Percentiles rank a stretch among this genome's conserved stretches.
These are phyloP conservation scores for Nebria brevicollis DNA, from an alignment of 2,888 invertebrate species.

Conservation along the genomic window DNA sequence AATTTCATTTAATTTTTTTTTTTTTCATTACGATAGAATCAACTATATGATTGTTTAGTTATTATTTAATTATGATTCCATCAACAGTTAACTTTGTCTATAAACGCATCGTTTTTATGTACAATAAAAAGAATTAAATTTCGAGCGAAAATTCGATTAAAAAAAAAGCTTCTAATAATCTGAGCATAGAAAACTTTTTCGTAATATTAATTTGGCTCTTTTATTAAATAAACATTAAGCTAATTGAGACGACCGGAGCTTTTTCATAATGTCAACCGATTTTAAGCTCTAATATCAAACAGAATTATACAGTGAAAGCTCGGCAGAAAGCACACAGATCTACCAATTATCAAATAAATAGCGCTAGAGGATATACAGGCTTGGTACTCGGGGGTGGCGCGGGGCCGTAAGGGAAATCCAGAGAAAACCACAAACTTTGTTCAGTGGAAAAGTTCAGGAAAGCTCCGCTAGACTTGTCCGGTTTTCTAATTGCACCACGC, in stretches of 20 bases:
- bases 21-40: too few species aligned
- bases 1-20: too few species aligned
- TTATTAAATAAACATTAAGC: constrained; percentile 42
- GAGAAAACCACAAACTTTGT: constrained; percentile 24
- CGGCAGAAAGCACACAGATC: constrained; percentile 17
- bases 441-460: constrained; percentile 28
- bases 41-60: too few species aligned
- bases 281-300: constrained; percentile 40
- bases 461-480: constrained; percentile 27
- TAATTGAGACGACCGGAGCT: constrained; percentile 33
- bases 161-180: constrained; percentile 7
- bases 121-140: not conserved
- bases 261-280: constrained; percentile 30
- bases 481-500: constrained; percentile 31
- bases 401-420: constrained; percentile 5
- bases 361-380: constrained; percentile 1
- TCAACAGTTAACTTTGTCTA: too few species aligned
- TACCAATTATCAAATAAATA: constrained; percentile 40
- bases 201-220: constrained; percentile 16
- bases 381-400: not conserved
- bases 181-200: constrained; percentile 23
- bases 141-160: not conserved
- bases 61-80: too few species aligned
- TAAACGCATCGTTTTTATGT: too few species aligned
- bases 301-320: constrained; percentile 33